A percentile compares a stretch with the other conserved stretches of the same genome.
Conservation (phyloP, 2,888 invertebrate genomes). For the Heteropelma amictum region DNA sequence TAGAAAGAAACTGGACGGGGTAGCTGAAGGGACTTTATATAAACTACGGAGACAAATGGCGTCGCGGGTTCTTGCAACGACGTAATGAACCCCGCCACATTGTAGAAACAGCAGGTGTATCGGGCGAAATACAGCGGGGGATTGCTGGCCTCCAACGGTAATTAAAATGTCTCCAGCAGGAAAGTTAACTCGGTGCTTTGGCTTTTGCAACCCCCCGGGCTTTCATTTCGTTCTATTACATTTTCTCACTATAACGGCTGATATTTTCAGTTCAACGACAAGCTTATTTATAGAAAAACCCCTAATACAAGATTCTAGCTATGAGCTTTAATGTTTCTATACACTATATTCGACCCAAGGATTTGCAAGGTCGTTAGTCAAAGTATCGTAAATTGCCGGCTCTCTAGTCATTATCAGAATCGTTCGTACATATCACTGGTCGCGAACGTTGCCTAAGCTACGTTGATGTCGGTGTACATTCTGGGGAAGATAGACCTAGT, state of each 20-base stretch:
- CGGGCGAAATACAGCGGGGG: slow-evolving; percentile 65
- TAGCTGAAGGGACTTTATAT: slow-evolving; percentile 64
- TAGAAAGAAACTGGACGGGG: slow-evolving; percentile 39
- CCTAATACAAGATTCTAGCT: slow-evolving; percentile 5
- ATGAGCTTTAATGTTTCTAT: neutral
- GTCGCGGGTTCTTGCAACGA: slow-evolving; percentile 54
- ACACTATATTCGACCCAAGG: neutral
- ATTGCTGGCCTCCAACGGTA: slow-evolving; percentile 65
- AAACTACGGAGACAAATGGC: slow-evolving; percentile 73
- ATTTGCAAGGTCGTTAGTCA: slow-evolving; percentile 7
- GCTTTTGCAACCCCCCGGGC: slow-evolving; percentile 30
- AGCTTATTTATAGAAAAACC: neutral
- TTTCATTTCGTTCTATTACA: slow-evolving; percentile 35
- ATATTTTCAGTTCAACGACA: slow-evolving; percentile 35
- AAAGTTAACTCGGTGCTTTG: slow-evolving; percentile 59
- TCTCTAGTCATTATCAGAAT: too few relatives aligned
- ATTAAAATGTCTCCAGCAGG: slow-evolving; percentile 72
- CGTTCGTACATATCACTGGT: too few relatives aligned
- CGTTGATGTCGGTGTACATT: too few relatives aligned
- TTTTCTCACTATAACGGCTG: slow-evolving; percentile 28
- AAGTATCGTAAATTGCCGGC: slow-evolving; percentile 45
- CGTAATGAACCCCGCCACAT: slow-evolving; percentile 60
- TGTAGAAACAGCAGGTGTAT: slow-evolving; percentile 72
- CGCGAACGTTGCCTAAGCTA: too few relatives aligned
- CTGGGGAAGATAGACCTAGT: too few relatives aligned